Evolutionary conservation across 2,113 vertebrate genomes (phyloP).

Genomic region (Puntigrus tetrazona): DNA sequence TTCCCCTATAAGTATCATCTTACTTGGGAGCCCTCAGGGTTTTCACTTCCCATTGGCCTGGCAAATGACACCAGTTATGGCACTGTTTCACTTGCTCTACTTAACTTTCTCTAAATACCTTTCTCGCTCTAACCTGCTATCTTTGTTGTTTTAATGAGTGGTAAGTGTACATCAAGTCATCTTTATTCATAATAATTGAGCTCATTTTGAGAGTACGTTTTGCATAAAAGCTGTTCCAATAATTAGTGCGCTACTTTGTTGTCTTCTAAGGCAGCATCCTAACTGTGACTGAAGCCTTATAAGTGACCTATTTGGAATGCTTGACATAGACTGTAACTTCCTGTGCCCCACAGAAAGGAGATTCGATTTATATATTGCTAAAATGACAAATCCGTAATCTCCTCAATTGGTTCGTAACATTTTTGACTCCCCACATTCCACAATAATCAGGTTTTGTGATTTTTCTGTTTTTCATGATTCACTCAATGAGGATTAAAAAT

Average conservation of each 20-base stretch:
- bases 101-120: background rate
- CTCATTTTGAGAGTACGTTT: background rate
- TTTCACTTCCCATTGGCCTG: background rate
- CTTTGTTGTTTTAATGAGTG: slow-evolving; percentile 22
- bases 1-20: background rate
- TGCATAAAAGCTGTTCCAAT: background rate
- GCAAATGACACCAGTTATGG: slow-evolving; percentile 25
- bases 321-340: background rate
- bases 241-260: background rate
- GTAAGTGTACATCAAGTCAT: slow-evolving; percentile 18
- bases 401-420: no score
- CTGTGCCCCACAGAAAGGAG: background rate
- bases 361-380: background rate
- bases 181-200: background rate
- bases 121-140: background rate
- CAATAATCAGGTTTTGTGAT: background rate
- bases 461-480: background rate
- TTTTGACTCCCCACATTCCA: background rate
- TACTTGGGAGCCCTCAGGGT: background rate
- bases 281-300: background rate
- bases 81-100: background rate
- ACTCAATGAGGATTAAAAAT: no score
- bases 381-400: background rate
- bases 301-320: background rate
- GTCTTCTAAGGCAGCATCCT: background rate